A percentile compares a stretch with the other conserved stretches of the same genome.
phyloP scores from a whole-genome alignment of 2,113 vertebrate genomes.

The Xiphias gladius region DNA sequence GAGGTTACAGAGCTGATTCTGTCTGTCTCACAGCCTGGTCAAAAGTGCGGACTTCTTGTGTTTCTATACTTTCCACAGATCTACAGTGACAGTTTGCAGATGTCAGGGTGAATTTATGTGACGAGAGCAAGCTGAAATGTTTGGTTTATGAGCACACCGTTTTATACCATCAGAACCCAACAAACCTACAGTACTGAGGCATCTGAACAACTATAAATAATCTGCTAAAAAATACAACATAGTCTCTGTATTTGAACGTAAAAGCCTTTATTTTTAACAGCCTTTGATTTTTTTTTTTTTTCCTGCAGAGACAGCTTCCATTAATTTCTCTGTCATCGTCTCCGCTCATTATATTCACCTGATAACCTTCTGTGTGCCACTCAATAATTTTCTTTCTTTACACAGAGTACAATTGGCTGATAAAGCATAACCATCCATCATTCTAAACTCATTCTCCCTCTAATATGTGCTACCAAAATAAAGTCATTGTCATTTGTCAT shows the following conservation, averaged over 20 bases:
- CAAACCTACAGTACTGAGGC: slow-evolving; percentile 34
- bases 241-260: neutral
- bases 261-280: slow-evolving; percentile 3
- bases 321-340: slow-evolving; percentile 4
- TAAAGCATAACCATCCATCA: slow-evolving; percentile 18
- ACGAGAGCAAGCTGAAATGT: neutral
- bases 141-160: slow-evolving; percentile 13
- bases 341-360: neutral
- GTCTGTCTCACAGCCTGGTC: neutral
- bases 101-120: neutral
- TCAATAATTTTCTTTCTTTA: neutral
- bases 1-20: neutral
- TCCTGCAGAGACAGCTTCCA: neutral
- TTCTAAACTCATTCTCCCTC: neutral
- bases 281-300: neutral
- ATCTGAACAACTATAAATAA: slow-evolving; percentile 33
- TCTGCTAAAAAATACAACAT: neutral
- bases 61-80: neutral
- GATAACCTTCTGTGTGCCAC: neutral
- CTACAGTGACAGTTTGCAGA: neutral
- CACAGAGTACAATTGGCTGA: neutral
- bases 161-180: slow-evolving; percentile 57
- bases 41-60: neutral
- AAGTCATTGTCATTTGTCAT: neutral
- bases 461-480: neutral